Conservation (phyloP, 2,888 invertebrate genomes). For the Caenorhabditis plicata region DNA sequence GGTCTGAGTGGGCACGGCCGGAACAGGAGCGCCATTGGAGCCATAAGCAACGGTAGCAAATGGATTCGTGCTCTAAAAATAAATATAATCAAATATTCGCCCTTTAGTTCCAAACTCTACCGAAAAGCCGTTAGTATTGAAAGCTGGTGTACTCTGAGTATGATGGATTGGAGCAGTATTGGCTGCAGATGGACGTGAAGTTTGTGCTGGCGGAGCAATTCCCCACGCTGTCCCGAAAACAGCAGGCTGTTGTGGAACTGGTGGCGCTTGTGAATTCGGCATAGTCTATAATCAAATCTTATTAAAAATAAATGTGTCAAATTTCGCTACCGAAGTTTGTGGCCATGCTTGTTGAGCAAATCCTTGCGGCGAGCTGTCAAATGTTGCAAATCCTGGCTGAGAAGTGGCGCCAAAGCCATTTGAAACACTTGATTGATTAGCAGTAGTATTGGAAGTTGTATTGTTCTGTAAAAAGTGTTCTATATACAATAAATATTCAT, state of each 20-base stretch:
- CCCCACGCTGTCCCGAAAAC: background rate
- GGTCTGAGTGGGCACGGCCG: conserved; percentile 2
- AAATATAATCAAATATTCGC: too few species aligned
- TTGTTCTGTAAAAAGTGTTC: too few species aligned
- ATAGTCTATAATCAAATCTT: too few species aligned
- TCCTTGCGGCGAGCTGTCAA: too few species aligned
- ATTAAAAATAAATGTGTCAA: too few species aligned
- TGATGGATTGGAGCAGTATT: conserved; percentile 19
- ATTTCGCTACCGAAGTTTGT: conserved; percentile 2
- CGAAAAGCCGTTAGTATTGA: conserved; percentile 27
- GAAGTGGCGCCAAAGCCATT: conserved; percentile 6
- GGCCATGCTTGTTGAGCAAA: conserved; percentile 2
- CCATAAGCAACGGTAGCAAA: conserved; percentile 37
- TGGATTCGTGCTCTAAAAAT: too few species aligned
- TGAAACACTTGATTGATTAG: background rate
- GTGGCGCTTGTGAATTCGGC: background rate
- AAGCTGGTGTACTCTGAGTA: conserved; percentile 29
- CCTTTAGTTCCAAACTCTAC: too few species aligned
- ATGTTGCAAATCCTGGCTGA: conserved; percentile 1
- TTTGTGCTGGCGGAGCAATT: background rate
- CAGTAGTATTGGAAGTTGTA: too few species aligned
- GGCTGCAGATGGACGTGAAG: background rate
- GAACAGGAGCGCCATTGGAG: background rate
- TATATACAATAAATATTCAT: too few species aligned
- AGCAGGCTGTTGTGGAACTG: conserved; percentile 2